These are phyloP conservation scores for Lepisosteus osseus DNA, from an alignment of 2,113 vertebrate genomes.

Conservation along the genomic window DNA sequence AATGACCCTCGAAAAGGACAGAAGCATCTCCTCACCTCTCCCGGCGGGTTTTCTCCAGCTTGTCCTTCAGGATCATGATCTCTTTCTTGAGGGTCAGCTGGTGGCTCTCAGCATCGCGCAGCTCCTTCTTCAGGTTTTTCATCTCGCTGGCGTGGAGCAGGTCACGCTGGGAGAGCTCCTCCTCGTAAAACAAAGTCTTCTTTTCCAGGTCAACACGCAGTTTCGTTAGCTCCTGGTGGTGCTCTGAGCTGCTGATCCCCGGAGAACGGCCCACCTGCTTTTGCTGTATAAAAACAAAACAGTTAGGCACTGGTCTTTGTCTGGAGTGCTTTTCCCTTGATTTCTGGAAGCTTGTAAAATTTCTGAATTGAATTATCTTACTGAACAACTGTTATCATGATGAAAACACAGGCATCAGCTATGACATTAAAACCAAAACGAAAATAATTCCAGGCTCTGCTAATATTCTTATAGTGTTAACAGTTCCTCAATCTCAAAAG, in stretches of 20 bases:
- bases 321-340: no score
- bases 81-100: slow-evolving; percentile 93
- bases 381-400: no score
- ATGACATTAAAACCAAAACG: no score
- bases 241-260: slow-evolving; percentile 72
- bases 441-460: no score
- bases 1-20: no score
- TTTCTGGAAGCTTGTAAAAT: no score
- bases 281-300: slow-evolving; percentile 54
- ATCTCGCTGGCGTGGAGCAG: slow-evolving; percentile 80
- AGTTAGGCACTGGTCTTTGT: no score
- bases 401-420: no score
- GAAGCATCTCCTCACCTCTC: slow-evolving; percentile 73
- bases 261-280: slow-evolving; percentile 81
- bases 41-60: slow-evolving; percentile 89
- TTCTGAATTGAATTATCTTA: no score
- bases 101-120: slow-evolving; percentile 89
- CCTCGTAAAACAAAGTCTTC: slow-evolving; percentile 85
- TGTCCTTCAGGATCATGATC: slow-evolving; percentile 93
- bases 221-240: slow-evolving; percentile 86
- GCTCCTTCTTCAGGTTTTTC: slow-evolving; percentile 87
- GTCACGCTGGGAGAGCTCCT: slow-evolving; percentile 85
- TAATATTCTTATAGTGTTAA: no score
- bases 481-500: no score
- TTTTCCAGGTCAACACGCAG: slow-evolving; percentile 89